Conservation (phyloP, 2,113 vertebrate species). For the Accipiter virgatus region DNA sequence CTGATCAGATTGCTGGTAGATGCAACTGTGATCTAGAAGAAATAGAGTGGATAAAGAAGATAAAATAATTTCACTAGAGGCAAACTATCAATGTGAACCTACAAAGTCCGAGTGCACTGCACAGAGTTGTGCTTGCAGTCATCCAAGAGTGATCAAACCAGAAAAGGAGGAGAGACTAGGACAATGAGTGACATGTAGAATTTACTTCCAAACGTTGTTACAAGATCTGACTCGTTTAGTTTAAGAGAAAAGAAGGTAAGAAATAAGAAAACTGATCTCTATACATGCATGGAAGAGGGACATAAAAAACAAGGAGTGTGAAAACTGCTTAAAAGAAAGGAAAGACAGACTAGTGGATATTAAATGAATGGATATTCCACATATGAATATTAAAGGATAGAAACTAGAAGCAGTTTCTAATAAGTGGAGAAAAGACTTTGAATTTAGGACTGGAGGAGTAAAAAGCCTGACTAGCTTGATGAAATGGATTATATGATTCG, state of each 20-base stretch:
- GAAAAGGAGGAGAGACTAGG: not conserved
- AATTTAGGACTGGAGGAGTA: not conserved
- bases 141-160: not conserved
- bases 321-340: not conserved
- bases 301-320: not conserved
- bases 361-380: not conserved
- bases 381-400: not conserved
- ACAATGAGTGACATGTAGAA: not conserved
- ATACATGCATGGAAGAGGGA: not conserved
- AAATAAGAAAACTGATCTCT: not conserved
- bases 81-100: not conserved
- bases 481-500: not conserved
- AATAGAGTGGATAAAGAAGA: not conserved
- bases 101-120: not conserved
- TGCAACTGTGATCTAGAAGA: not conserved
- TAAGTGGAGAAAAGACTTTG: not conserved
- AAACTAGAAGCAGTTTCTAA: not conserved
- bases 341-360: not conserved
- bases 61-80: not conserved
- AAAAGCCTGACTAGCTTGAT: not conserved
- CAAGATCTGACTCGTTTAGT: not conserved
- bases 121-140: not conserved
- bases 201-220: not conserved
- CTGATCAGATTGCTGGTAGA: not conserved
- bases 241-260: not conserved